Conservation (phyloP, 2,797 vertebrate genomes). For the Pseudochaenichthys georgianus region DNA sequence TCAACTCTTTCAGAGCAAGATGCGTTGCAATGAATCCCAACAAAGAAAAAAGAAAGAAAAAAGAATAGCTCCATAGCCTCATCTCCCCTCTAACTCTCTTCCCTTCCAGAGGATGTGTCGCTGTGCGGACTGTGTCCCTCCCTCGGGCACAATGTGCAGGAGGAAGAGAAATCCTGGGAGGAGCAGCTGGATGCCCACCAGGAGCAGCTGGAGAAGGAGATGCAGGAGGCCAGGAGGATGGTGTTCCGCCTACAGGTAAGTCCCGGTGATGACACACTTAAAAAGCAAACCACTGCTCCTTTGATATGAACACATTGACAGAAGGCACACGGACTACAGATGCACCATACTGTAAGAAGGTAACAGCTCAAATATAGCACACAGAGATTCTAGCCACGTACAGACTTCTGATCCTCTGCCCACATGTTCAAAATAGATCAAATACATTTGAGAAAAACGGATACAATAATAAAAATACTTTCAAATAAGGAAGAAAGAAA, state of each 20-base stretch:
- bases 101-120: conserved; percentile 83
- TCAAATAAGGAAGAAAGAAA: background rate
- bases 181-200: conserved; percentile 96
- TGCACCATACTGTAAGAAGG: conserved; percentile 3
- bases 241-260: conserved; percentile 95
- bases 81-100: conserved; percentile 14
- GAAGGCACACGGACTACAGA: conserved; percentile 8
- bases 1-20: conserved; percentile 37
- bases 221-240: conserved; percentile 99
- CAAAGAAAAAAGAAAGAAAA: conserved; percentile 11
- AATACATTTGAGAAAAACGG: background rate
- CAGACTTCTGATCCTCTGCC: background rate
- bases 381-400: background rate
- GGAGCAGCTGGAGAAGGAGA: conserved; percentile 97
- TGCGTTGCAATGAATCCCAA: conserved; percentile 16
- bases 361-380: conserved; percentile 6
- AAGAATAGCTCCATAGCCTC: background rate
- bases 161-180: conserved; percentile 91
- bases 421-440: background rate
- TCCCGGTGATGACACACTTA: conserved; percentile 23
- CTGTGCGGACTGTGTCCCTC: conserved; percentile 82
- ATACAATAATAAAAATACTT: background rate
- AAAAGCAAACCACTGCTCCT: conserved; percentile 17
- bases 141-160: conserved; percentile 76
- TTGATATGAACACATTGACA: conserved; percentile 9